Evolutionary conservation across 2,888 invertebrate genomes (phyloP), one percentile per base, ranked within the genome.

Genomic region (Hirtodrosophila cameraria): DNA sequence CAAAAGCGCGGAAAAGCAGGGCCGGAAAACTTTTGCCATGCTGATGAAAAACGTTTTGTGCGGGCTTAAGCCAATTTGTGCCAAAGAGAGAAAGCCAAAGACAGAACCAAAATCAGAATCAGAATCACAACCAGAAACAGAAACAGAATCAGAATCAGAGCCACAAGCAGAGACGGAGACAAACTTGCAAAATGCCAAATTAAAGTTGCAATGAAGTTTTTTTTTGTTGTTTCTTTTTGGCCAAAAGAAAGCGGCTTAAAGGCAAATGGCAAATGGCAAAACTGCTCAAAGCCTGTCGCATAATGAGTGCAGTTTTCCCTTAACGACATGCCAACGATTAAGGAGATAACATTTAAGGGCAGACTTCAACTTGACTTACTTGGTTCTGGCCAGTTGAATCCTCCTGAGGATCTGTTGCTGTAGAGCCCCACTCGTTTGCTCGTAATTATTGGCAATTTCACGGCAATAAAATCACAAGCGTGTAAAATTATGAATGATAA

Each of bases 361-460:
- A 39, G 25, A 23, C 30, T 25, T 16, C 13, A 23, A n/a, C n/a
- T n/a, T n/a, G 23, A 2, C 2, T 23, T 8, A 5, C 18, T 5
- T 23, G 35, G 8, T 13, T 18, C 8, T 12, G 15, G 16, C 15
- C 12, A 18, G 13, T 12, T 16, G 28, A 35, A 42, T 53, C 42
- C 42, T 31, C 36, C 2, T 6, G 0, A 30, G 48, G 11, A 42
- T 63, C 50, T 35, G 49, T 20, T 20, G 7, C 36, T 27, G 6
- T 49, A 18, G 31, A n/a, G 41, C 33, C 38, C 33, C 38, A 42
- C 53, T 70, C 64, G 48, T 57, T 64, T 65, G 42, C 81, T 75
- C 73, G 71, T 86, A 86, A 88, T 87, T 88, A 86, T 87, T 83
- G 81, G 73, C 85, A 86, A 88, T 87, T 87, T 88, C 87, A 87